Evolutionary conservation across 2,113 vertebrate species (phyloP).

Genomic region (Brienomyrus brachyistius): DNA sequence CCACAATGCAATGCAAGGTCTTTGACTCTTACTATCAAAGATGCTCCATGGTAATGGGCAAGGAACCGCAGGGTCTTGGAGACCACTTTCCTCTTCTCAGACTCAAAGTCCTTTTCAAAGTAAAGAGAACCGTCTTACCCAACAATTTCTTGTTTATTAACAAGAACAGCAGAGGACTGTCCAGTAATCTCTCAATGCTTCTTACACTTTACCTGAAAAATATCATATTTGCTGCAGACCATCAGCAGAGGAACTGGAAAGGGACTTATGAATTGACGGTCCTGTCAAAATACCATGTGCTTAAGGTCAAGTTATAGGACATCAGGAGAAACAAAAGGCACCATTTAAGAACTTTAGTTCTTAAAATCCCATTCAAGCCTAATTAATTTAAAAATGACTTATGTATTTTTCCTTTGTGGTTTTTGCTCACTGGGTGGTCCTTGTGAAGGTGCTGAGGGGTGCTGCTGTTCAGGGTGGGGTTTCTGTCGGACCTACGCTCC

Average conservation of each 20-base stretch:
- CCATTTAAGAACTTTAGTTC: background rate
- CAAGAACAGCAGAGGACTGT: background rate
- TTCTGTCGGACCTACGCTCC: constrained; percentile 60
- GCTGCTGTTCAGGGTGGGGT: constrained; percentile 52
- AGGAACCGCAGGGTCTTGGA: constrained; percentile 88
- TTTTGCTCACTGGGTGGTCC: constrained; percentile 78
- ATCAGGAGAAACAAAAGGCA: background rate
- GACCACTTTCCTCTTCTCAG: constrained; percentile 81
- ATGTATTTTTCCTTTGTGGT: constrained; percentile 3
- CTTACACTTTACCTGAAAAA: constrained; percentile 77
- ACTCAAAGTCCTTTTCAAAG: constrained; percentile 78
- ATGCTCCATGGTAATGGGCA: constrained; percentile 84
- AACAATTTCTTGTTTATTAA: background rate
- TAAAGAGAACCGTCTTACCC: constrained; percentile 27
- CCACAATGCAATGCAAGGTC: background rate
- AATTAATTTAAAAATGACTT: no score
- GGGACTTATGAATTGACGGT: constrained; percentile 81
- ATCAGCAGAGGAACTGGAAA: constrained; percentile 86
- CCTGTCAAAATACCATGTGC: constrained; percentile 59
- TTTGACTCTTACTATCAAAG: constrained; percentile 70
- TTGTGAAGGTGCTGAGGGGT: constrained; percentile 62
- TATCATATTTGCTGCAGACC: constrained; percentile 89
- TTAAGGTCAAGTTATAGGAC: background rate
- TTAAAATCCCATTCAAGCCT: background rate
- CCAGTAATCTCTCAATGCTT: background rate